Conservation (phyloP, 2,797 vertebrate genomes). For the Oryzias sinensis region DNA sequence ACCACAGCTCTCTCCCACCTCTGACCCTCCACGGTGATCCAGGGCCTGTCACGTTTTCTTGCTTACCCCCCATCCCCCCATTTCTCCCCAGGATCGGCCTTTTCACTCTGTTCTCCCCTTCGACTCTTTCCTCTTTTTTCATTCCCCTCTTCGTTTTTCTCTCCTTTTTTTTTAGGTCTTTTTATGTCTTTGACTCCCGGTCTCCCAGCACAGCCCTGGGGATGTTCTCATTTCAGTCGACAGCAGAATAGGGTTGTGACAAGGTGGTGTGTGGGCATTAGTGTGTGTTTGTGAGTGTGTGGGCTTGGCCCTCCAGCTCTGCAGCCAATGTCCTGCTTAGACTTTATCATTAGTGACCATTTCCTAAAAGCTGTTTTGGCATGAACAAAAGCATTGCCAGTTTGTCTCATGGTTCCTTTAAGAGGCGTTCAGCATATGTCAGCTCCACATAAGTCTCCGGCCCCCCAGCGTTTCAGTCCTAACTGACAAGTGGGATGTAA, state of each 20-base stretch:
- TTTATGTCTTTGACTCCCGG: conserved; percentile 53
- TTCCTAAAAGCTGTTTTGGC: conserved; percentile 16
- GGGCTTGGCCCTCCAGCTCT: conserved; percentile 2
- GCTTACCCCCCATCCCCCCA: conserved; percentile 1
- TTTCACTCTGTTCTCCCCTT: conserved; percentile 64
- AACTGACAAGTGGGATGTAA: conserved; percentile 1
- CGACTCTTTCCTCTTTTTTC: conserved; percentile 59
- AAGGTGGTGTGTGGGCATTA: conserved; percentile 38
- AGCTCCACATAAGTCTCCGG: not conserved
- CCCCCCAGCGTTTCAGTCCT: not conserved
- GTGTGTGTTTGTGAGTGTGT: conserved; percentile 18
- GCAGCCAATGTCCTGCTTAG: conserved; percentile 7
- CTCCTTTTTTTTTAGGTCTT: conserved; percentile 13
- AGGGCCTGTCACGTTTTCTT: conserved; percentile 30
- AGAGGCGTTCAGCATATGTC: conserved; percentile 5
- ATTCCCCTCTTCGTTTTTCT: conserved; percentile 48
- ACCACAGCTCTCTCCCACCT: conserved; percentile 51
- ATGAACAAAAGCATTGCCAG: conserved; percentile 7
- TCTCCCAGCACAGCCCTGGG: conserved; percentile 59
- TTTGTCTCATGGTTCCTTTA: conserved; percentile 12
- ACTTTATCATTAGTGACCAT: conserved; percentile 9
- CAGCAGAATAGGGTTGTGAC: conserved; percentile 65
- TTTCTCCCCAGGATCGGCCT: conserved; percentile 37
- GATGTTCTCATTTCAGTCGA: conserved; percentile 68
- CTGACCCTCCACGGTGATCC: conserved; percentile 59